Conservation (phyloP, 2,113 vertebrate species). For the Athene cunicularia region DNA sequence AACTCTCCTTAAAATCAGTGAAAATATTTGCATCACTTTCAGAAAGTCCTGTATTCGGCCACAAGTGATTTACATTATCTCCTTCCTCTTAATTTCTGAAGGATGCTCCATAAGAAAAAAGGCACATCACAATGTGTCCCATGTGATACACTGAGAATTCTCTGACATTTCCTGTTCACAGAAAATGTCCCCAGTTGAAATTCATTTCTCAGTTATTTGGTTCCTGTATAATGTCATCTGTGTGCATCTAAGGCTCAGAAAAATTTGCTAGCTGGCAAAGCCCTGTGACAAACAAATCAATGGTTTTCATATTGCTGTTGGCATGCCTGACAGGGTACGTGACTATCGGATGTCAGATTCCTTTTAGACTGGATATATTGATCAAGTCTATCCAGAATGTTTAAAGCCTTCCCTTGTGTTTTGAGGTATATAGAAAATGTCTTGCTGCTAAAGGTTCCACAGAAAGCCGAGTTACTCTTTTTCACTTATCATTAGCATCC, state of each 20-base stretch:
- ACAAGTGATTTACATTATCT: background rate
- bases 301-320: constrained; percentile 44
- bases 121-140: background rate
- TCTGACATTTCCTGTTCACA: background rate
- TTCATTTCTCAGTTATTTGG: constrained; percentile 1
- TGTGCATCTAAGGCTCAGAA: constrained; percentile 5
- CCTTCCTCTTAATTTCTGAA: background rate
- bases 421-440: constrained; percentile 8
- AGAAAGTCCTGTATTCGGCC: background rate
- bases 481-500: background rate
- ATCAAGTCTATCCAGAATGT: constrained; percentile 3
- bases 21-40: background rate
- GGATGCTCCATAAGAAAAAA: background rate
- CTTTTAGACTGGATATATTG: constrained; percentile 39
- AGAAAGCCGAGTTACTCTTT: background rate
- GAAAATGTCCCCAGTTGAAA: background rate
- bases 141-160: background rate
- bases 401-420: constrained; percentile 3
- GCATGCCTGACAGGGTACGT: background rate
- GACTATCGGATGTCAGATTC: background rate
- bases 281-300: constrained; percentile 42
- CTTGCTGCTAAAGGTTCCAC: background rate
- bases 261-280: constrained; percentile 32
- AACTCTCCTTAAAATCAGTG: background rate
- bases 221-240: background rate